phyloP scores from a whole-genome alignment of 2,888 invertebrate species.

The Achlya flavicornis region DNA sequence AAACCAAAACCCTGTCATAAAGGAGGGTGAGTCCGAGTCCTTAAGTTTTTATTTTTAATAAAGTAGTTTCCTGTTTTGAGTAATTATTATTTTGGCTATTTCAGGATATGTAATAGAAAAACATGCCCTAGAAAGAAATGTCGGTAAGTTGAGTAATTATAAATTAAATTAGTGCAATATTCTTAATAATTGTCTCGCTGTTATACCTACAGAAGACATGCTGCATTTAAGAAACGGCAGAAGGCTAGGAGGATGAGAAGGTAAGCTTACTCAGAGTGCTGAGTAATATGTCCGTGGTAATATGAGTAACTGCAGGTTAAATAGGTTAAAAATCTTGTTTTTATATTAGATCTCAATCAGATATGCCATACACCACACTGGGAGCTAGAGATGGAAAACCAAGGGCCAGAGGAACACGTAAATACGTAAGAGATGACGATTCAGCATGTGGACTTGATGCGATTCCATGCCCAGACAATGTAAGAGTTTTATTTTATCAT shows the following conservation, averaged over 20 bases:
- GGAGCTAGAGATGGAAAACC: conserved; percentile 60
- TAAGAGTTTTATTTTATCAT: conserved; percentile 33
- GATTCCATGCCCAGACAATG: conserved; percentile 69
- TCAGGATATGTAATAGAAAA: conserved; percentile 58
- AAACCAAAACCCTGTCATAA: conserved; percentile 12
- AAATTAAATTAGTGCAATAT: neutral
- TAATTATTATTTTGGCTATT: conserved; percentile 27
- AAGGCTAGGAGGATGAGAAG: conserved; percentile 26
- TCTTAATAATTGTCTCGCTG: neutral
- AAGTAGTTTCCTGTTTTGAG: neutral
- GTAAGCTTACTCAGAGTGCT: conserved; percentile 21
- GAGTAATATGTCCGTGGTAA: too few species aligned
- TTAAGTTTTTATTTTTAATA: neutral
- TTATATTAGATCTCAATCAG: conserved; percentile 19
- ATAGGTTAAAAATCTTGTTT: neutral
- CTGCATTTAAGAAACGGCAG: conserved; percentile 38
- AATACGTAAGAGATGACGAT: conserved; percentile 53
- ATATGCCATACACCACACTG: conserved; percentile 34
- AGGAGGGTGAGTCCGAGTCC: conserved; percentile 13
- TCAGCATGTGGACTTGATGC: conserved; percentile 68
- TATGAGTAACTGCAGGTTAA: too few species aligned
- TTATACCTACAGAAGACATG: conserved; percentile 41
- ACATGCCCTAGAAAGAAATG: conserved; percentile 59
- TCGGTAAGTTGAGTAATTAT: conserved; percentile 47
- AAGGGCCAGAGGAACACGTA: conserved; percentile 47